Percentiles rank a stretch among this genome's conserved stretches.
These are phyloP conservation scores for Limnephilus rhombicus DNA, from an alignment of 2,888 invertebrate species.

Conservation along the genomic window DNA sequence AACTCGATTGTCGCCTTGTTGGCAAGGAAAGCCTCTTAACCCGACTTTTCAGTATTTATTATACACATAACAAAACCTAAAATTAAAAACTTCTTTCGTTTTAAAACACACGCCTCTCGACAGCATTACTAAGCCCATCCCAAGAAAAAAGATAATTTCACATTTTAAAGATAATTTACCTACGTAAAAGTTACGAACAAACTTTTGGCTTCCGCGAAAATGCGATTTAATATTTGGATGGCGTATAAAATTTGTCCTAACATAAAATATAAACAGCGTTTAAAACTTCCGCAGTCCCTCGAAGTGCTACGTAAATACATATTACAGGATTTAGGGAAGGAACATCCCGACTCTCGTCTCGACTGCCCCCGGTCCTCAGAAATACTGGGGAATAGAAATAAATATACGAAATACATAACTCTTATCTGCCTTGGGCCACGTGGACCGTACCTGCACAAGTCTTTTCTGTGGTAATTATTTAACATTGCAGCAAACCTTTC, in stretches of 20 bases:
- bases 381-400: background rate
- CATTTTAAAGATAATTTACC: background rate
- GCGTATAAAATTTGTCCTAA: background rate
- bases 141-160: background rate
- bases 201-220: background rate
- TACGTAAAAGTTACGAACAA: background rate
- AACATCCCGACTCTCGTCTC: background rate
- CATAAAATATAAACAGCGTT: constrained; percentile 1
- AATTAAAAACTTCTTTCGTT: background rate
- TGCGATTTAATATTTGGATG: background rate
- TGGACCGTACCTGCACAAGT: background rate
- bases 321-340: background rate
- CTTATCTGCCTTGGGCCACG: background rate
- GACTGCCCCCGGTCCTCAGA: background rate
- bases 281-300: background rate
- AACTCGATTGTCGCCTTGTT: background rate
- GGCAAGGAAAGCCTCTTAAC: background rate
- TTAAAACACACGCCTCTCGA: background rate
- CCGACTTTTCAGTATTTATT: background rate
- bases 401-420: background rate
- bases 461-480: background rate
- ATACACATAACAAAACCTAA: background rate
- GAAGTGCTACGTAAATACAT: background rate
- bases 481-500: background rate
- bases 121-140: background rate